Evolutionary conservation across 2,113 vertebrate genomes (phyloP).

Genomic region (Corythaixoides concolor): DNA sequence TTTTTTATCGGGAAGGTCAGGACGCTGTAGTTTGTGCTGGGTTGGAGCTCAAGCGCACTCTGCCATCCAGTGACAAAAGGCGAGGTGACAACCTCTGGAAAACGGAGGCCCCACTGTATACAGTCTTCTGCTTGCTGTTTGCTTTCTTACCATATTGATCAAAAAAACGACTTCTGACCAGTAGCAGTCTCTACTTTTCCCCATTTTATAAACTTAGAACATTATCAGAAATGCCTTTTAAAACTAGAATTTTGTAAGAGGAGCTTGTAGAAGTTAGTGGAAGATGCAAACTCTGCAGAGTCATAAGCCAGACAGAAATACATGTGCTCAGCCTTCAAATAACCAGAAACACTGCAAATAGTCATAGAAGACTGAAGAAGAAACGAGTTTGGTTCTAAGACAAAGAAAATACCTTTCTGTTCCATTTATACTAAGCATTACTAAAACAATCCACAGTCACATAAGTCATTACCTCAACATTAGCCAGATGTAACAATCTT

Average conservation of each 20-base stretch:
- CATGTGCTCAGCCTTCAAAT: neutral
- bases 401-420: neutral
- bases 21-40: neutral
- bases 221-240: neutral
- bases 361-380: neutral
- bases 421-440: neutral
- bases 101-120: neutral
- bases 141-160: neutral
- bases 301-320: neutral
- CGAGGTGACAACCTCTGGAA: neutral
- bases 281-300: neutral
- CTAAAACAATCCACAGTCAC: neutral
- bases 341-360: neutral
- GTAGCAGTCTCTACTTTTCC: neutral
- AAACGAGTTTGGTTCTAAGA: neutral
- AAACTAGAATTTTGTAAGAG: neutral
- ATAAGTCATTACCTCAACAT: neutral
- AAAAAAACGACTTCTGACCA: neutral
- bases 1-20: fast-evolving
- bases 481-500: neutral
- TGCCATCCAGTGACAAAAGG: constrained; percentile 20
- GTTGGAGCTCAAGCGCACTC: neutral
- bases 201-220: neutral
- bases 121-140: neutral
- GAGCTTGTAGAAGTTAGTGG: neutral